These are phyloP conservation scores for Elegia similella DNA, from an alignment of 2,888 invertebrate species.

Conservation along the genomic window DNA sequence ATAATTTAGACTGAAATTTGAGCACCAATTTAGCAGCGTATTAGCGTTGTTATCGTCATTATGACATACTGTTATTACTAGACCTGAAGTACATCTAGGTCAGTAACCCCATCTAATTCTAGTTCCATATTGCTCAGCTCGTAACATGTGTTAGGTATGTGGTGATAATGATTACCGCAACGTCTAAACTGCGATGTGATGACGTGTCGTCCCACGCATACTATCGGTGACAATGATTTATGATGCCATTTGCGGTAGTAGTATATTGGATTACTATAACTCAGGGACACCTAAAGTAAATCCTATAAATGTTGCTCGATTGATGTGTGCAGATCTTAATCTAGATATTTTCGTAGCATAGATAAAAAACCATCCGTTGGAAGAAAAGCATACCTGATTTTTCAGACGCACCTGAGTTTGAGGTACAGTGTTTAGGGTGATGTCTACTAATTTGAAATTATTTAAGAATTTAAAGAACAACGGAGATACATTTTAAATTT, in stretches of 20 bases:
- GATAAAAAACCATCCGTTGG: no score
- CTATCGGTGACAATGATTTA: conserved; percentile 6
- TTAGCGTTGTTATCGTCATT: background rate
- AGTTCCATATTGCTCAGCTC: background rate
- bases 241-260: background rate
- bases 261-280: background rate
- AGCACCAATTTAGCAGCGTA: background rate
- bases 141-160: background rate
- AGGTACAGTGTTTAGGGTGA: no score
- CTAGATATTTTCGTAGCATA: no score
- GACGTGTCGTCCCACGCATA: background rate
- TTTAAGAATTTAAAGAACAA: no score
- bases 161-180: background rate
- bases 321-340: background rate
- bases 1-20: background rate
- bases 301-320: background rate
- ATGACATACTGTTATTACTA: background rate
- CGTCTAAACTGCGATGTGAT: background rate
- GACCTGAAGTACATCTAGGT: background rate
- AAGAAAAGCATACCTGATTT: no score
- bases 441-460: no score
- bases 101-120: background rate
- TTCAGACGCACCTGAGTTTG: no score
- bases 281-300: background rate
- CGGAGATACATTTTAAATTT: no score